These are phyloP conservation scores for Pseudeuparius sepicola DNA, from an alignment of 2,888 invertebrate species.

Conservation along the genomic window DNA sequence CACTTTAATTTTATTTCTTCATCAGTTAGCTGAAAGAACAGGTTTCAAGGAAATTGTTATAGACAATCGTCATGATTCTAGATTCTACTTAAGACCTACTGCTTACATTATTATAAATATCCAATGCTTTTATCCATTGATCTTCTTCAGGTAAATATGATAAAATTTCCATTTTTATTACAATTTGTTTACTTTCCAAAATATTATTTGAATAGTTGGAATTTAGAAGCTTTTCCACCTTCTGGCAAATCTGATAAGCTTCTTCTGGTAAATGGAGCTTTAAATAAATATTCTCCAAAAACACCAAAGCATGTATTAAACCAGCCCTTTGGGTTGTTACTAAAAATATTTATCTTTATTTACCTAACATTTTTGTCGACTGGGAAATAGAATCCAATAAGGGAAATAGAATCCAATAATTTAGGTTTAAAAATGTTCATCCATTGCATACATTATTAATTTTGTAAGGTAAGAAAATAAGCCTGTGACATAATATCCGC, in stretches of 20 bases:
- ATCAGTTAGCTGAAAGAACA: conserved; percentile 22
- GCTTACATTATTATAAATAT: conserved; percentile 36
- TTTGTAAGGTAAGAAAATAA: no score
- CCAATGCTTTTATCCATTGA: conserved; percentile 39
- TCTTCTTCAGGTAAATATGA: conserved; percentile 39
- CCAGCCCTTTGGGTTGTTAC: conserved; percentile 38
- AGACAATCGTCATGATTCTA: conserved; percentile 9
- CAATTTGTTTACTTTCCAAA: conserved; percentile 26
- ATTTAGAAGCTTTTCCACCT: conserved; percentile 35
- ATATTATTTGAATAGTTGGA: conserved; percentile 29
- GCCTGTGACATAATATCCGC: no score
- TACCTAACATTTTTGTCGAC: conserved; percentile 4
- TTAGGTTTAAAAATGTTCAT: no score
- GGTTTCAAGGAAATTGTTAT: conserved; percentile 9
- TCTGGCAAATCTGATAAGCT: conserved; percentile 37
- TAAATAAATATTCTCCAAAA: conserved; percentile 41
- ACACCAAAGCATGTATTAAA: conserved; percentile 40
- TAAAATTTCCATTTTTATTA: conserved; percentile 34
- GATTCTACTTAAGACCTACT: no score
- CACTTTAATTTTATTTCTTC: conserved; percentile 23
- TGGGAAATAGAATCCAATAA: no score
- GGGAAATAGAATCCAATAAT: no score
- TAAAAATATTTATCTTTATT: conserved; percentile 22
- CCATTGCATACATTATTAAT: no score
- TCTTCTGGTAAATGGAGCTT: conserved; percentile 44